Conservation (phyloP, 2,888 invertebrate species). For the Ochropacha duplaris region DNA sequence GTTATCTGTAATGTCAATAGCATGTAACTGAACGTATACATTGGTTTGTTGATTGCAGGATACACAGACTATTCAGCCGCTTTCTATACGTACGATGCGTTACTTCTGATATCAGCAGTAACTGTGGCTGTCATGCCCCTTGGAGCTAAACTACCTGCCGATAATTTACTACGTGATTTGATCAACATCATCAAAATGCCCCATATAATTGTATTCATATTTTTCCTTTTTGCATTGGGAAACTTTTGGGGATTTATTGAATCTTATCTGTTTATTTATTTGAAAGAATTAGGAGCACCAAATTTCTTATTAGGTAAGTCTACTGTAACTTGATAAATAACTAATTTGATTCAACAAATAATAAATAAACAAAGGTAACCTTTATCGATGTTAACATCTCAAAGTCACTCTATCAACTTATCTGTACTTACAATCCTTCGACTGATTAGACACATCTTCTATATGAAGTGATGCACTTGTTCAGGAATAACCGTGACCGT, state of each 20-base stretch:
- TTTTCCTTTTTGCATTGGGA: slow-evolving; percentile 91
- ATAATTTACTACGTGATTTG: slow-evolving; percentile 89
- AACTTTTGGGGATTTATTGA: slow-evolving; percentile 96
- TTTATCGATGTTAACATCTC: not conserved
- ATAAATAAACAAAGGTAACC: not conserved
- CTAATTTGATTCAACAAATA: slow-evolving; percentile 6
- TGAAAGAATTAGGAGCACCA: slow-evolving; percentile 92
- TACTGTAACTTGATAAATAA: slow-evolving; percentile 1
- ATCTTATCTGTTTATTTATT: slow-evolving; percentile 92
- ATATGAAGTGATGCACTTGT: slow-evolving; percentile 37
- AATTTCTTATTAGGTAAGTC: slow-evolving; percentile 89
- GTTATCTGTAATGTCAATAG: slow-evolving; percentile 74
- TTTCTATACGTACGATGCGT: slow-evolving; percentile 91
- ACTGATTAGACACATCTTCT: slow-evolving; percentile 15
- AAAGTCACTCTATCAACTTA: slow-evolving; percentile 6
- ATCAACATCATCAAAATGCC: slow-evolving; percentile 89
- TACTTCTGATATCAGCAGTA: slow-evolving; percentile 88
- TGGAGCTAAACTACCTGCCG: slow-evolving; percentile 89
- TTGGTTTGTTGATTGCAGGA: slow-evolving; percentile 78
- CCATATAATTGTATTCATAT: slow-evolving; percentile 90
- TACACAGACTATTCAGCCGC: slow-evolving; percentile 94
- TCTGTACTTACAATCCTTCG: slow-evolving; percentile 16
- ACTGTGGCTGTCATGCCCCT: slow-evolving; percentile 90
- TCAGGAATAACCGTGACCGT: slow-evolving; percentile 92
- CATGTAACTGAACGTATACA: slow-evolving; percentile 54